A percentile compares a stretch with the other conserved stretches of the same genome.
These are phyloP conservation scores for Argopecten irradians DNA, from an alignment of 1,140 invertebrate genomes.

Conservation along the genomic window DNA sequence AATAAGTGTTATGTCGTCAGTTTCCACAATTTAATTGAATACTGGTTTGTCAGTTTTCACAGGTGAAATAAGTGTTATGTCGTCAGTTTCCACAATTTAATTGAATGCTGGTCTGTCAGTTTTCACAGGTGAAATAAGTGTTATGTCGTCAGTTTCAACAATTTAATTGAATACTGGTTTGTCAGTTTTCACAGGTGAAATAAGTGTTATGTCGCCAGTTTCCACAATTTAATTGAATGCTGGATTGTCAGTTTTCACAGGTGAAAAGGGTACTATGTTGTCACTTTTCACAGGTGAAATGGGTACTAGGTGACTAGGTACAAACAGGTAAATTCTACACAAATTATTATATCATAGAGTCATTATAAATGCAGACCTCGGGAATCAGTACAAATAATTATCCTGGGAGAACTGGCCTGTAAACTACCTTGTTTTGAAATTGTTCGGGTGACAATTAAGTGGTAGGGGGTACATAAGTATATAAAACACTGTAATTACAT, in stretches of 20 bases:
- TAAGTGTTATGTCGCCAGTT: too few relatives aligned
- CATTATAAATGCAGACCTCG: not conserved
- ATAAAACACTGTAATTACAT: slow-evolving; percentile 1
- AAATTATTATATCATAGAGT: not conserved
- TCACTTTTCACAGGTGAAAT: slow-evolving; percentile 10
- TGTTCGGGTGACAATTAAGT: not conserved
- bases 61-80: too few relatives aligned
- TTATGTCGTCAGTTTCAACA: too few relatives aligned
- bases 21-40: not conserved
- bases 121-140: not conserved
- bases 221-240: not conserved
- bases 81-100: too few relatives aligned
- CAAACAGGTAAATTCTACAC: slow-evolving; percentile 13
- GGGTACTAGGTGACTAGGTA: not conserved
- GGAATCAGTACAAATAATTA: not conserved
- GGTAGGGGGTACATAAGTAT: not conserved
- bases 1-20: too few relatives aligned
- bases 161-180: not conserved
- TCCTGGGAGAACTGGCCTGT: not conserved
- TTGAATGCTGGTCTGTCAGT: not conserved
- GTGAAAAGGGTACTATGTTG: too few relatives aligned
- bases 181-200: not conserved
- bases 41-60: not conserved
- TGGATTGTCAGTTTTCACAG: not conserved
- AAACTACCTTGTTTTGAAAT: not conserved